A percentile compares a stretch with the other conserved stretches of the same genome.
Evolutionary conservation across 2,113 vertebrate genomes (phyloP).

Genomic region (Nanorana parkeri): DNA sequence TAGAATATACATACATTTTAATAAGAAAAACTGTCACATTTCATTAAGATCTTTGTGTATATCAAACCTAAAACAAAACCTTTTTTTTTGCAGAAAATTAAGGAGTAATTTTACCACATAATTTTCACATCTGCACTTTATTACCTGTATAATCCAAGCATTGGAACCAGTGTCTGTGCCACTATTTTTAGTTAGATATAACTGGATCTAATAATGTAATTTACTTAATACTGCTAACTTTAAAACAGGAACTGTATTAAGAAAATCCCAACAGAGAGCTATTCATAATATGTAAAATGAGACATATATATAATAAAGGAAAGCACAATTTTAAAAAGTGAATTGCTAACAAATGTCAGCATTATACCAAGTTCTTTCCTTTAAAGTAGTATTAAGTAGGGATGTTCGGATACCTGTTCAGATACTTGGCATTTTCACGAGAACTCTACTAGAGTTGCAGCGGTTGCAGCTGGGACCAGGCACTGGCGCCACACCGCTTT

Average conservation of each 20-base stretch:
- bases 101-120: background rate
- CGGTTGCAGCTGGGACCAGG: too few species aligned
- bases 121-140: conserved; percentile 11
- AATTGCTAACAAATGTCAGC: too few species aligned
- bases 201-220: background rate
- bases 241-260: background rate
- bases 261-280: background rate
- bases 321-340: too few species aligned
- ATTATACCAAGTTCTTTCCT: too few species aligned
- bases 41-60: conserved; percentile 22
- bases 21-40: conserved; percentile 37
- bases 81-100: conserved; percentile 1
- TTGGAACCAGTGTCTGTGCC: background rate
- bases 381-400: too few species aligned
- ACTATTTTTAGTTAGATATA: background rate
- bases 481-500: too few species aligned
- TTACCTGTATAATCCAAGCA: background rate
- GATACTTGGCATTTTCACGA: too few species aligned
- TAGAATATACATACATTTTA: conserved; percentile 6
- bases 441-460: too few species aligned
- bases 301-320: too few species aligned
- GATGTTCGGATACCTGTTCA: too few species aligned
- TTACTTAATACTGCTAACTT: background rate
- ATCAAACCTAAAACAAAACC: conserved; percentile 35
- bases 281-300: too few species aligned